Percentiles rank a stretch among this genome's conserved stretches.
phyloP scores from a whole-genome alignment of 2,797 vertebrate genomes.

The Vespertilio murinus region DNA sequence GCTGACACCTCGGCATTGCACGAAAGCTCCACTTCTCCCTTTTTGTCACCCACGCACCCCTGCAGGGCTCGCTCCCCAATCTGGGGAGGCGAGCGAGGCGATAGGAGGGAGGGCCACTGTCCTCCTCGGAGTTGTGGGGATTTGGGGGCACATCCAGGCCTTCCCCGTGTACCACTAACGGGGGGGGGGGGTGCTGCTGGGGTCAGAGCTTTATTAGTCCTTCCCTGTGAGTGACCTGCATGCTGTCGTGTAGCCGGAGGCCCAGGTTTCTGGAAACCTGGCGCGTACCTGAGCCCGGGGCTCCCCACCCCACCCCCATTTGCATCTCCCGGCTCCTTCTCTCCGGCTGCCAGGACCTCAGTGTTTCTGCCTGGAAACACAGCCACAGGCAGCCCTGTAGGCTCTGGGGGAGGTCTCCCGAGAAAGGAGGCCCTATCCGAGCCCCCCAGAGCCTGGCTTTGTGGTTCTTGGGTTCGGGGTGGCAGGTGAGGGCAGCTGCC shows the following conservation, averaged over 20 bases:
- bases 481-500: slow-evolving; percentile 51
- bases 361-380: neutral
- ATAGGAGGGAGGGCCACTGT: neutral
- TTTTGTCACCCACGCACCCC: neutral
- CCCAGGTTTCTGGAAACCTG: neutral
- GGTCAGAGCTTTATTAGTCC: neutral
- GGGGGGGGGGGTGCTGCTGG: neutral
- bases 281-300: slow-evolving; percentile 1
- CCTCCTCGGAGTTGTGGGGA: slow-evolving; percentile 4
- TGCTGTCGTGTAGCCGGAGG: neutral
- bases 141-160: neutral
- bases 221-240: neutral
- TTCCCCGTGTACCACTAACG: neutral
- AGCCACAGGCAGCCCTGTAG: neutral
- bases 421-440: neutral
- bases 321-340: neutral
- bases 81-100: neutral
- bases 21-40: slow-evolving; percentile 58
- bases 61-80: slow-evolving; percentile 25
- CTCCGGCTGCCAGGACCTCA: neutral
- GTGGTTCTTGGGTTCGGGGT: slow-evolving; percentile 13
- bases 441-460: neutral
- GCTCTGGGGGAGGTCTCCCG: neutral
- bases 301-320: neutral
- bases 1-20: slow-evolving; percentile 78